Conservation (phyloP, 2,113 vertebrate genomes). For the Elephas maximus region DNA sequence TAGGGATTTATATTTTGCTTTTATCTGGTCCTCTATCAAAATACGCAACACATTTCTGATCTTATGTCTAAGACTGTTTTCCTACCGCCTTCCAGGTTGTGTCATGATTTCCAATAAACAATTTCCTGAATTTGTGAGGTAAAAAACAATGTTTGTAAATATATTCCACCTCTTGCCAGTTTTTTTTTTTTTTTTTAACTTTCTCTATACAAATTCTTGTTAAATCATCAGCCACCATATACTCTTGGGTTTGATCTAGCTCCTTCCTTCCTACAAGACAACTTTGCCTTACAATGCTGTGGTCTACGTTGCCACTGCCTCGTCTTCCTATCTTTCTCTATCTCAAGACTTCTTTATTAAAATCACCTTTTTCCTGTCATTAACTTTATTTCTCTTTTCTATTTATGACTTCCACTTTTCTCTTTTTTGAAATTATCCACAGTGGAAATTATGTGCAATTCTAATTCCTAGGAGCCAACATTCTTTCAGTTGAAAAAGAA, state of each 20-base stretch:
- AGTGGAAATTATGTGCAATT: not conserved
- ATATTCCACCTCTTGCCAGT: not conserved
- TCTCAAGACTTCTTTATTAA: not conserved
- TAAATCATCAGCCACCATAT: no score
- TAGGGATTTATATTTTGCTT: not conserved
- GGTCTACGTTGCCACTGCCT: fast-evolving
- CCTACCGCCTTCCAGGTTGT: not conserved
- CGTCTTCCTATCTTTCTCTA: not conserved
- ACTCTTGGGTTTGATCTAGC: fast-evolving
- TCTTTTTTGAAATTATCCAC: not conserved
- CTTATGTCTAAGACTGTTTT: not conserved
- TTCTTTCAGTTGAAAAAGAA: not conserved
- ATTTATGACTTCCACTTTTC: not conserved
- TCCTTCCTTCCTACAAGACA: fast-evolving
- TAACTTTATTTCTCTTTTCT: not conserved
- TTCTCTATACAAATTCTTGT: fast-evolving
- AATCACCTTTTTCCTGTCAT: not conserved
- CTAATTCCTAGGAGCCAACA: not conserved
- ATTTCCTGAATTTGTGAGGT: not conserved
- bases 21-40: not conserved
- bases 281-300: fast-evolving
- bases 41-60: not conserved
- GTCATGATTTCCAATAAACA: not conserved
- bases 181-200: not conserved
- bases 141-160: not conserved